phyloP scores from a whole-genome alignment of 2,888 invertebrate genomes.

The Drosophila nr. perissopoda region DNA sequence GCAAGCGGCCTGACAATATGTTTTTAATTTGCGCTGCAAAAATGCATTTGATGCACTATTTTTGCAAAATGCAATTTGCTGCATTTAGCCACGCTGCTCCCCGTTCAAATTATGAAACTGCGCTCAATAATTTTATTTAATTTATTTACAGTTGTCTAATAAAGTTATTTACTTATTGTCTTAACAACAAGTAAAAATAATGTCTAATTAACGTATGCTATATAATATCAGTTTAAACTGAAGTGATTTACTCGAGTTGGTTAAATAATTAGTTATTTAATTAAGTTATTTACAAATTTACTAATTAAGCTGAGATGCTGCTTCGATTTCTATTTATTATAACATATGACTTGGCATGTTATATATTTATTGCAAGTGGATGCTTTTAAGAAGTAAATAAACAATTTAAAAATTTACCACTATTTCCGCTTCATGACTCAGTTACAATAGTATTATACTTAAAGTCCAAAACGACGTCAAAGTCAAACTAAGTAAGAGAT shows the following conservation, averaged over 20 bases:
- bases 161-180: background rate
- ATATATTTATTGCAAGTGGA: background rate
- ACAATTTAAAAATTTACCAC: too few species aligned
- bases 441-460: background rate
- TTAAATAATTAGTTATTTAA: too few species aligned
- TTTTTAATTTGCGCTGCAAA: conserved; percentile 83
- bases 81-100: too few species aligned
- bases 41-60: conserved; percentile 60
- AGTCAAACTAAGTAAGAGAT: background rate
- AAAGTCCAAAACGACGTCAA: background rate
- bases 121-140: background rate
- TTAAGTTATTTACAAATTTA: too few species aligned
- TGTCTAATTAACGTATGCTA: too few species aligned
- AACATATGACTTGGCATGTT: background rate
- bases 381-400: background rate
- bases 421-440: background rate
- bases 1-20: conserved; percentile 82
- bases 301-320: too few species aligned
- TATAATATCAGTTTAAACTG: too few species aligned
- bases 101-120: background rate
- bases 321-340: background rate
- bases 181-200: background rate
- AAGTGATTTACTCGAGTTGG: too few species aligned
- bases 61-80: conserved; percentile 34
- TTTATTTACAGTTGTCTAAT: background rate